Evolutionary conservation across 2,113 vertebrate species (phyloP).

Genomic region (Rhegmatorhina hoffmannsi): DNA sequence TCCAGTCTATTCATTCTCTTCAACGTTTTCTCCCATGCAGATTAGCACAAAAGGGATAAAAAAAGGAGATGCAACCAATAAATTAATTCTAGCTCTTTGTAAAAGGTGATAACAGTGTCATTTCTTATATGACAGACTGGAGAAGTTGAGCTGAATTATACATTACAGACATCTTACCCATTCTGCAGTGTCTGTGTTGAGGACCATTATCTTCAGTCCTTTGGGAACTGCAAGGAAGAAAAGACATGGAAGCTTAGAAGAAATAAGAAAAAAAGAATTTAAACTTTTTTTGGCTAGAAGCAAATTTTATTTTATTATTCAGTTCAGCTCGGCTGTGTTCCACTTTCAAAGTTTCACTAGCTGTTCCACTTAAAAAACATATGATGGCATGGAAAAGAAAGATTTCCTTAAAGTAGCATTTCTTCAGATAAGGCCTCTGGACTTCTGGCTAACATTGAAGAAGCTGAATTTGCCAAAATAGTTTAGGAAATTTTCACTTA

Average conservation of each 20-base stretch:
- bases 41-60: background rate
- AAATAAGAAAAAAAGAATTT: slow-evolving; percentile 14
- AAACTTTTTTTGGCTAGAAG: slow-evolving; percentile 45
- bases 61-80: background rate
- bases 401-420: background rate
- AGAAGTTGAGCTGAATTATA: slow-evolving; percentile 46
- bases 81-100: background rate
- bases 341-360: slow-evolving; percentile 28
- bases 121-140: background rate
- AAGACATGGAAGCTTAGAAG: background rate
- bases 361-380: slow-evolving; percentile 38
- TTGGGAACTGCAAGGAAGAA: background rate
- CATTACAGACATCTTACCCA: slow-evolving; percentile 16
- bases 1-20: background rate
- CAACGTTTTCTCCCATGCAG: background rate
- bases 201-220: slow-evolving; percentile 39
- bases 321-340: slow-evolving; percentile 20
- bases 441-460: background rate
- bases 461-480: background rate
- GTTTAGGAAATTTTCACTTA: background rate
- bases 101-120: background rate
- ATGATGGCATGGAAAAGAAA: background rate
- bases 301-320: slow-evolving; percentile 64
- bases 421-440: background rate
- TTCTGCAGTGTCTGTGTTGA: slow-evolving; percentile 21